These are phyloP conservation scores for Theonella swinhoei DNA, from an alignment of 37 sponge, comb jelly and placozoan genomes.

Conservation along the genomic window DNA sequence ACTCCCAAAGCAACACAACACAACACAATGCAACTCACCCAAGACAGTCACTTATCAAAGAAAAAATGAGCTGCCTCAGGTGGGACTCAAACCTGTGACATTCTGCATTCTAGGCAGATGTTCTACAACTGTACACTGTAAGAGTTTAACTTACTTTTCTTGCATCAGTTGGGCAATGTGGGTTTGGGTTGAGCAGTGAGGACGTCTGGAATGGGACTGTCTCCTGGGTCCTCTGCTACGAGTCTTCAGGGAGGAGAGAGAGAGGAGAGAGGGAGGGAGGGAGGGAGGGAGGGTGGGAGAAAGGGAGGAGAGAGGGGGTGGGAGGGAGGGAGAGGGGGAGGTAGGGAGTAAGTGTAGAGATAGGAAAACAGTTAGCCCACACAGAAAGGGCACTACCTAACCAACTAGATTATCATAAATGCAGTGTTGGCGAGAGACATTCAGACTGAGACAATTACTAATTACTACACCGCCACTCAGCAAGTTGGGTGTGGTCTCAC, in stretches of 20 bases:
- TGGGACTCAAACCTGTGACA: too few relatives aligned
- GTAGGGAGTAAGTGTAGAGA: neutral
- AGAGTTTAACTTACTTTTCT: constrained; percentile 45
- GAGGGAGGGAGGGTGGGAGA: constrained; percentile 5
- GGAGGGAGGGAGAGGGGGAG: neutral
- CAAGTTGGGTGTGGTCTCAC: too few relatives aligned
- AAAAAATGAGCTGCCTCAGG: too few relatives aligned
- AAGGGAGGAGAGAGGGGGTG: neutral
- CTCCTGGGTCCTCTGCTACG: constrained; percentile 1
- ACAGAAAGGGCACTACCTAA: too few relatives aligned
- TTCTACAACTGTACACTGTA: too few relatives aligned
- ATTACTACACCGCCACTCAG: too few relatives aligned
- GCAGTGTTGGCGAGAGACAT: too few relatives aligned
- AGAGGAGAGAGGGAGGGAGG: neutral
- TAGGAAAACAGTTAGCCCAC: neutral
- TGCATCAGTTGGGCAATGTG: constrained; percentile 47
- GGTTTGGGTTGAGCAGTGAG: constrained; percentile 42
- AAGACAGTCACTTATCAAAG: neutral
- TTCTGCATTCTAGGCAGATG: too few relatives aligned
- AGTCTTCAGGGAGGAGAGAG: neutral
- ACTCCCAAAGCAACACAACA: too few relatives aligned
- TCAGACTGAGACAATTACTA: too few relatives aligned
- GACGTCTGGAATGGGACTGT: constrained; percentile 25
- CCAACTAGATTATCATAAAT: too few relatives aligned
- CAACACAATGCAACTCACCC: too few relatives aligned